Conservation (phyloP, 2,797 vertebrate species). For the Manis pentadactyla region DNA sequence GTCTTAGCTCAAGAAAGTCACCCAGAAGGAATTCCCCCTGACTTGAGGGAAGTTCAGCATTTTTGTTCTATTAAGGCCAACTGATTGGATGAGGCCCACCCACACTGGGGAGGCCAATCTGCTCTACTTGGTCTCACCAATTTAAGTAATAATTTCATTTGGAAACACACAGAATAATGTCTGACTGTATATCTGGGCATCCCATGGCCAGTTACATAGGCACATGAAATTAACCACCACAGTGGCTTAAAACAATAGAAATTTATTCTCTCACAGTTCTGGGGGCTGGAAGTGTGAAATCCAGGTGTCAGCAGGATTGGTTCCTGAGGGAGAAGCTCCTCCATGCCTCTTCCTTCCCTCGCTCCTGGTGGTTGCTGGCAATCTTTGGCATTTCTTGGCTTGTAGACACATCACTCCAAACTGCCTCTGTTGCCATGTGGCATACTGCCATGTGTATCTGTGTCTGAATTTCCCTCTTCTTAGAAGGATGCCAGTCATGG, state of each 20-base stretch:
- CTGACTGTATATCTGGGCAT: background rate
- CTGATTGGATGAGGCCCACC: background rate
- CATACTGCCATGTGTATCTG: no score
- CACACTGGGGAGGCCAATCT: background rate
- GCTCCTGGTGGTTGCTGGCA: background rate
- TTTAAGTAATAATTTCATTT: background rate
- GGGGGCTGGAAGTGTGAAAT: background rate
- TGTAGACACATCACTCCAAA: no score
- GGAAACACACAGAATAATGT: background rate
- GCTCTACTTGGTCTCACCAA: background rate
- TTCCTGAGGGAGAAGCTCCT: background rate
- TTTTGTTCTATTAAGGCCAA: background rate
- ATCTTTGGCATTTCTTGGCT: no score
- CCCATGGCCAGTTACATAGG: background rate
- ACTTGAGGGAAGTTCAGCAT: rapidly evolving
- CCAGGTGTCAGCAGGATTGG: background rate
- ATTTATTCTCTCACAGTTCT: background rate
- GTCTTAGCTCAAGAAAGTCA: background rate
- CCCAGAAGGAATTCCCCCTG: background rate
- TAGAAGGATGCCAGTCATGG: background rate
- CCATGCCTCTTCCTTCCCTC: background rate
- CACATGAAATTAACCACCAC: background rate
- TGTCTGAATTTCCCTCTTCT: background rate
- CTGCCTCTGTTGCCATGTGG: background rate
- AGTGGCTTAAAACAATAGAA: background rate